Percentiles rank a stretch among this genome's conserved stretches.
These are phyloP conservation scores for Dichetophora obliterata DNA, from an alignment of 2,888 invertebrate species.

Conservation along the genomic window DNA sequence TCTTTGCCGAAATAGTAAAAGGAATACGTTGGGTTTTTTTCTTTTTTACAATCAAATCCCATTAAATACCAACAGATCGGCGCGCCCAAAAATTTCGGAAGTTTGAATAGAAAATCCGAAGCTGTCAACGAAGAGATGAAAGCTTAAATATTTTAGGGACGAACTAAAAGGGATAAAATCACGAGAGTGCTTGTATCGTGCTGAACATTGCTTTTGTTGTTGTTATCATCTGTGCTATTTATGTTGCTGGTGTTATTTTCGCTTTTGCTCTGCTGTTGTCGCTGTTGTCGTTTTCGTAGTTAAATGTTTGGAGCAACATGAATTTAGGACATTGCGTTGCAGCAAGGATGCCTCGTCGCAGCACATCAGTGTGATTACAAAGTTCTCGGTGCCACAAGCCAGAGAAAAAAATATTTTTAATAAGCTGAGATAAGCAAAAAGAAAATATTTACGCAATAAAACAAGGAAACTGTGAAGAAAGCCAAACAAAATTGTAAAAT, in stretches of 20 bases:
- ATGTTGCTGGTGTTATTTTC: not conserved
- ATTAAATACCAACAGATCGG: slow-evolving; percentile 5
- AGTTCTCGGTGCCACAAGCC: slow-evolving; percentile 15
- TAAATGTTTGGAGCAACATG: not conserved
- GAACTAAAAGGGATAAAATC: not conserved
- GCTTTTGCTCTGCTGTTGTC: not conserved
- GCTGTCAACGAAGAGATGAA: not conserved
- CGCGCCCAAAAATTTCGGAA: slow-evolving; percentile 30
- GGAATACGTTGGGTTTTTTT: not conserved
- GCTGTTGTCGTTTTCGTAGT: not conserved
- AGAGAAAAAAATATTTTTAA: too few relatives aligned
- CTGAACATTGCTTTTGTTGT: slow-evolving; percentile 3
- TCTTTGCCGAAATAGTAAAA: not conserved
- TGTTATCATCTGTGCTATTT: too few relatives aligned
- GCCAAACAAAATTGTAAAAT: too few relatives aligned
- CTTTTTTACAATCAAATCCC: not conserved
- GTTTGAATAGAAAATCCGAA: not conserved
- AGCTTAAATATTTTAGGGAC: not conserved
- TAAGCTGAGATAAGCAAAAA: too few relatives aligned
- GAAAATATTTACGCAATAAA: too few relatives aligned
- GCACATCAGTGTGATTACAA: slow-evolving; percentile 26
- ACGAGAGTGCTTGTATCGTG: slow-evolving; percentile 1
- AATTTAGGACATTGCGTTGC: slow-evolving; percentile 27
- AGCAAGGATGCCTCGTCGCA: not conserved
- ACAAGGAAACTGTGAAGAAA: too few relatives aligned